phyloP scores from a whole-genome alignment of 2,797 vertebrate genomes.

The Tenualosa ilisha region DNA sequence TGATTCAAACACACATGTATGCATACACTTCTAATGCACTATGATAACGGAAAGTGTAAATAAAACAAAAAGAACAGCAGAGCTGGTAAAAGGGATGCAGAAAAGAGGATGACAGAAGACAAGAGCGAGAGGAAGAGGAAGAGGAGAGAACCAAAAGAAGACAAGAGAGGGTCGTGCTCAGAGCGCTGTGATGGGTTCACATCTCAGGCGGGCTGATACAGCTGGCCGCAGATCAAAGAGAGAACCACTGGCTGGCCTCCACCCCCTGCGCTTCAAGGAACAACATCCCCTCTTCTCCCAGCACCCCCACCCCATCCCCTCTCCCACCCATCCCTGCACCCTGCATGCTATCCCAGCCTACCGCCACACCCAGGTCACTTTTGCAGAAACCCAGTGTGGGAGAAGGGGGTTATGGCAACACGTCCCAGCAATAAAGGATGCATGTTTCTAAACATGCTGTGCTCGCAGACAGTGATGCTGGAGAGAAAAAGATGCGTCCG shows the following conservation, averaged over 20 bases:
- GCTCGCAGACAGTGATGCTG: neutral
- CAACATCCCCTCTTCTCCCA: neutral
- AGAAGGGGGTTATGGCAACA: neutral
- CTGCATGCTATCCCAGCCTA: neutral
- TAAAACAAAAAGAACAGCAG: neutral
- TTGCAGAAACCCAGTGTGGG: neutral
- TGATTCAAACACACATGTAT: neutral
- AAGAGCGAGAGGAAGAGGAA: neutral
- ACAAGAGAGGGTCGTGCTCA: neutral
- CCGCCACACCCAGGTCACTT: neutral
- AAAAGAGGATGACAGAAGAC: neutral
- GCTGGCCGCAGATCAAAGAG: neutral
- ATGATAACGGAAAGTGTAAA: neutral
- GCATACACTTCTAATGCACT: neutral
- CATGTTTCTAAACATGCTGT: neutral
- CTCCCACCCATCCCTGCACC: neutral
- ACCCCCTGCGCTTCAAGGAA: neutral
- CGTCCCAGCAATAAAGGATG: neutral
- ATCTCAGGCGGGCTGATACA: constrained; percentile 17
- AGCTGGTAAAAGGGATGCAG: neutral
- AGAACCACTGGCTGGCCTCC: neutral
- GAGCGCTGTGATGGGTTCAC: neutral
- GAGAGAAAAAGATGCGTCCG: neutral
- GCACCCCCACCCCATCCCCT: neutral
- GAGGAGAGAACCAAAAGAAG: neutral